A percentile compares a stretch with the other conserved stretches of the same genome.
Evolutionary conservation across 2,797 vertebrate genomes (phyloP).

Genomic region (Petrocephalus schoutedeni): DNA sequence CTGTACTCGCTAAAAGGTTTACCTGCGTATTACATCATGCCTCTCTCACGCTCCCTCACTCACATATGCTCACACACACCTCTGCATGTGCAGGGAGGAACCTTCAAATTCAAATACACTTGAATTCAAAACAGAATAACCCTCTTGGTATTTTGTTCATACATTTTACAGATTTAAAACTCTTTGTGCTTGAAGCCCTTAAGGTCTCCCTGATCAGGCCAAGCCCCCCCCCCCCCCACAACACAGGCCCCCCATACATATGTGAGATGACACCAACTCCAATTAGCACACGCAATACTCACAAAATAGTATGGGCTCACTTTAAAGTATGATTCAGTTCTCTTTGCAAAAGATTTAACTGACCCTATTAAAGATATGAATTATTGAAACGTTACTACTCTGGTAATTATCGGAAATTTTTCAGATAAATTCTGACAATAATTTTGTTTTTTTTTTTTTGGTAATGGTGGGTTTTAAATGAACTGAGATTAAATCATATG

Average conservation of each 20-base stretch:
- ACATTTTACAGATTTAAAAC: neutral
- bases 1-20: neutral
- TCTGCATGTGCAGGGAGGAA: neutral
- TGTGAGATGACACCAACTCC: neutral
- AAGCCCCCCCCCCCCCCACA: neutral
- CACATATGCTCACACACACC: neutral
- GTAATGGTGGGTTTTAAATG: neutral
- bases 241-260: neutral
- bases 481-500: neutral
- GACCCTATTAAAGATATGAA: neutral
- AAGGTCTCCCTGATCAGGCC: neutral
- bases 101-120: neutral
- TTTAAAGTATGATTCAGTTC: neutral
- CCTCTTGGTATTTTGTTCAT: neutral
- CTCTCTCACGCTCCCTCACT: neutral
- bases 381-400: neutral
- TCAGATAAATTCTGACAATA: neutral
- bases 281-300: neutral
- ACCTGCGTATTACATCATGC: constrained; percentile 3
- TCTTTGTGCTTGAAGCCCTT: neutral
- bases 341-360: neutral
- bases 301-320: neutral
- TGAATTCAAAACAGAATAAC: neutral
- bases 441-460: neutral
- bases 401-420: neutral